Percentiles rank a stretch among this genome's conserved stretches.
phyloP scores from a whole-genome alignment of 2,888 invertebrate genomes.

The Synanthedon vespiformis region DNA sequence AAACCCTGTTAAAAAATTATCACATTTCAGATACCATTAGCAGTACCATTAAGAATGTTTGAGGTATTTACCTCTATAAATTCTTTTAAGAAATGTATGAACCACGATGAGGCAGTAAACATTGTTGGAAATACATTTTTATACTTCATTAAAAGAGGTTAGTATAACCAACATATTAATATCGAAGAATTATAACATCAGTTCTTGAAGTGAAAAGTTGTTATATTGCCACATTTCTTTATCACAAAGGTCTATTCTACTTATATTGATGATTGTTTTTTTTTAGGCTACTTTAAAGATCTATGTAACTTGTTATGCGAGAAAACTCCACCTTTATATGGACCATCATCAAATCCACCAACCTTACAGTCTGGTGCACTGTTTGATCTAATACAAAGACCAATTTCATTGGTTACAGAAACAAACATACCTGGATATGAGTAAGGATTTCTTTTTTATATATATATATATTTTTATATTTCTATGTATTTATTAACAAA shows the following conservation, averaged over 20 bases:
- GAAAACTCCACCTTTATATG: conserved; percentile 76
- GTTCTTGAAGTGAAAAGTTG: no score
- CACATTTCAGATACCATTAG: conserved; percentile 63
- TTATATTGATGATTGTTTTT: no score
- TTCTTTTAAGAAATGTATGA: conserved; percentile 40
- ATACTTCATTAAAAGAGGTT: conserved; percentile 71
- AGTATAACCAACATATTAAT: conserved; percentile 3
- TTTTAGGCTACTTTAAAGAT: conserved; percentile 79
- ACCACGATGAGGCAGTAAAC: conserved; percentile 33
- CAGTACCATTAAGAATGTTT: conserved; percentile 82
- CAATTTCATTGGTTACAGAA: conserved; percentile 72
- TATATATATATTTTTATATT: not conserved
- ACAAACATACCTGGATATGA: conserved; percentile 55
- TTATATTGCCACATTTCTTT: no score
- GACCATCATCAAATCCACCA: conserved; percentile 76
- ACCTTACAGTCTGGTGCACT: conserved; percentile 80
- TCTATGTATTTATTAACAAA: not conserved
- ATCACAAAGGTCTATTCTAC: no score
- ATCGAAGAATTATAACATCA: no score
- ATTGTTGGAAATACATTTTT: conserved; percentile 56
- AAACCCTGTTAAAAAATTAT: not conserved
- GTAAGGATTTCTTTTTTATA: conserved; percentile 27
- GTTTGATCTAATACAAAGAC: conserved; percentile 81
- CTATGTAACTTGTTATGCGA: conserved; percentile 78
- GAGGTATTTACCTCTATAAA: conserved; percentile 78